phyloP scores from a whole-genome alignment of 2,888 invertebrate species.

The Ellobium chinense region DNA sequence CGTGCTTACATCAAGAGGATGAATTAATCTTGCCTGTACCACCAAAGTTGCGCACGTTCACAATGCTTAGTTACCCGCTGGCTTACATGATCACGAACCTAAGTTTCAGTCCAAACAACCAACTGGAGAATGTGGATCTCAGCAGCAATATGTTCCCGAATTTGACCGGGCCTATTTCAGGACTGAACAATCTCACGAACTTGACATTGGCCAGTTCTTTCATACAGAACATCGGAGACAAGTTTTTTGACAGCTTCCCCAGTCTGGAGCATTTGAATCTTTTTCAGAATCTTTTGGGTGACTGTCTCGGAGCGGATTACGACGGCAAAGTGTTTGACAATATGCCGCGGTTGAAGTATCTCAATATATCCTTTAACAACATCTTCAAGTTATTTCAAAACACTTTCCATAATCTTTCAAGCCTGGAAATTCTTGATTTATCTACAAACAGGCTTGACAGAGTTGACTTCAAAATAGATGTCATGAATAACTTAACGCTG shows the following conservation, averaged over 20 bases:
- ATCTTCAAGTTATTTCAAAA: conserved; percentile 2
- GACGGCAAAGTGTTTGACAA: conserved; percentile 30
- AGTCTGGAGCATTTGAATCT: conserved; percentile 32
- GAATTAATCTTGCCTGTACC: conserved; percentile 33
- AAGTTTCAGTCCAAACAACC: conserved; percentile 27
- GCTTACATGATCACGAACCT: conserved; percentile 33
- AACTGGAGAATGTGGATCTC: conserved; percentile 16
- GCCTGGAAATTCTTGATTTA: conserved; percentile 30
- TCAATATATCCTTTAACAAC: conserved; percentile 40
- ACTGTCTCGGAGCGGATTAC: conserved; percentile 9
- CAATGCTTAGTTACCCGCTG: conserved; percentile 27
- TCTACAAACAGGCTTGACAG: conserved; percentile 31
- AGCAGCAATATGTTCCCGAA: conserved; percentile 30
- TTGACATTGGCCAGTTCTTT: conserved; percentile 25
- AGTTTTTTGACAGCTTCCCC: conserved; percentile 39
- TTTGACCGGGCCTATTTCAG: conserved; percentile 31
- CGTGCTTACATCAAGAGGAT: too few relatives aligned
- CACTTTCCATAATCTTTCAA: conserved; percentile 1
- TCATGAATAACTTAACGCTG: conserved; percentile 38
- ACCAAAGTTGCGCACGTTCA: conserved; percentile 20
- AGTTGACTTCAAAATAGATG: background rate
- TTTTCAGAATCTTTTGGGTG: conserved; percentile 33
- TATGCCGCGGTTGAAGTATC: conserved; percentile 10
- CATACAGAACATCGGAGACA: background rate
- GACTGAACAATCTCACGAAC: conserved; percentile 24